These are phyloP conservation scores for Portunus trituberculatus DNA, from an alignment of 1,140 invertebrate species.

Conservation along the genomic window DNA sequence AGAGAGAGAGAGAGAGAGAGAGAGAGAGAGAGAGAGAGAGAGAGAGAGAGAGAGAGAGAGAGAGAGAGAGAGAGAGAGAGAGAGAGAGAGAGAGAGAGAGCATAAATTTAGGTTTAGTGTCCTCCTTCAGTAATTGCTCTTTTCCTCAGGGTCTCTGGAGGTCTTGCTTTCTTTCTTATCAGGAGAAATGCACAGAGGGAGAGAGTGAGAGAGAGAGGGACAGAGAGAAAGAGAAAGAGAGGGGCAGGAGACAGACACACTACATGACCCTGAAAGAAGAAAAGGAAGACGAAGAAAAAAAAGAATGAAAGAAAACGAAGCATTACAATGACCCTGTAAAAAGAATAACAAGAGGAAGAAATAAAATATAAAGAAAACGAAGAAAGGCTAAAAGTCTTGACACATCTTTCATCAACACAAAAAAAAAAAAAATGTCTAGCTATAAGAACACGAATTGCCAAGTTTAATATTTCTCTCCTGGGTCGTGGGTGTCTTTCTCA, in stretches of 20 bases:
- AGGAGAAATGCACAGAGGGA: no score
- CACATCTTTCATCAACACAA: no score
- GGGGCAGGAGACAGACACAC: no score
- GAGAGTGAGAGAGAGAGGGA: no score
- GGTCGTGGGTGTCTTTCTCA: neutral
- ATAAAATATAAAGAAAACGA: neutral
- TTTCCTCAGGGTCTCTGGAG: neutral
- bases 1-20: conserved; percentile 17
- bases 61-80: neutral
- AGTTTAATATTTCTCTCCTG: neutral
- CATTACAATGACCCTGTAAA: neutral
- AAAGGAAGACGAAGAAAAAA: no score
- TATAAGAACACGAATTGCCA: neutral
- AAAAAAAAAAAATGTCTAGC: neutral
- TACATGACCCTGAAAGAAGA: no score
- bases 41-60: conserved; percentile 4
- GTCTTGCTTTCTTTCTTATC: neutral
- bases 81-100: neutral
- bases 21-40: neutral
- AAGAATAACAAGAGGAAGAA: neutral
- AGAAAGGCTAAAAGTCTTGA: neutral
- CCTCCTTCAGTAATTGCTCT: conserved; percentile 2
- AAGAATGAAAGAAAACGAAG: no score
- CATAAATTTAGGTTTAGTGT: neutral
- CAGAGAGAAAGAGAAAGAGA: no score